Evolutionary conservation across 92 coral and sea anemone genomes (phyloP).

Genomic region (Ricordea florida): DNA sequence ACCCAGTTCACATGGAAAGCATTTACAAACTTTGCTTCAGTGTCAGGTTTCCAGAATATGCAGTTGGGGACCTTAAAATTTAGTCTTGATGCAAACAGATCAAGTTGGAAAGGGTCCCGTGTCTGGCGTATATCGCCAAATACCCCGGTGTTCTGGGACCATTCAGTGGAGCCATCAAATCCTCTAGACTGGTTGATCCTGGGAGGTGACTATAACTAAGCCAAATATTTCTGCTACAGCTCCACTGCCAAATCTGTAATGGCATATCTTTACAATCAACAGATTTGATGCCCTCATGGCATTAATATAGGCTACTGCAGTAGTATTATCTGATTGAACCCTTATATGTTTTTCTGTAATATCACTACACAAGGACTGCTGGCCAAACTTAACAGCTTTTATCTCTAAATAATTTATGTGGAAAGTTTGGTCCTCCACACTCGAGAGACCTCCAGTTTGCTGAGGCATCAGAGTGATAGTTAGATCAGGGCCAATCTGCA

Average conservation of each 20-base stretch:
- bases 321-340: slow-evolving; percentile 7
- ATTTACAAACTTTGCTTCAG: slow-evolving; percentile 18
- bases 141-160: slow-evolving; percentile 30
- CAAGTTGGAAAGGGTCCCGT: slow-evolving; percentile 35
- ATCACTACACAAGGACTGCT: not conserved
- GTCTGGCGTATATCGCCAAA: not conserved
- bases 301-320: slow-evolving; percentile 7
- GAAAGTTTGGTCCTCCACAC: not conserved
- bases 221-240: slow-evolving; percentile 15
- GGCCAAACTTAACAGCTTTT: slow-evolving; percentile 19
- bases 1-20: slow-evolving; percentile 13
- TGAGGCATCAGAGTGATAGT: slow-evolving; percentile 48
- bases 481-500: no score
- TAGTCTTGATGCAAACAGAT: slow-evolving; percentile 43
- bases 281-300: slow-evolving; percentile 23
- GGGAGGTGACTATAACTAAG: slow-evolving; percentile 52
- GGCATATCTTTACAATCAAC: slow-evolving; percentile 22
- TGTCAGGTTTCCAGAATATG: slow-evolving; percentile 36
- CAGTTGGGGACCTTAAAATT: slow-evolving; percentile 5
- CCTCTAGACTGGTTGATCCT: slow-evolving; percentile 39
- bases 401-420: slow-evolving; percentile 34
- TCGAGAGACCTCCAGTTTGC: slow-evolving; percentile 23
- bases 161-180: slow-evolving; percentile 44
- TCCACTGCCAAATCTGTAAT: slow-evolving; percentile 38
- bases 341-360: not conserved